Evolutionary conservation across 2,113 vertebrate genomes (phyloP).

Genomic region (Phalacrocorax aristotelis): DNA sequence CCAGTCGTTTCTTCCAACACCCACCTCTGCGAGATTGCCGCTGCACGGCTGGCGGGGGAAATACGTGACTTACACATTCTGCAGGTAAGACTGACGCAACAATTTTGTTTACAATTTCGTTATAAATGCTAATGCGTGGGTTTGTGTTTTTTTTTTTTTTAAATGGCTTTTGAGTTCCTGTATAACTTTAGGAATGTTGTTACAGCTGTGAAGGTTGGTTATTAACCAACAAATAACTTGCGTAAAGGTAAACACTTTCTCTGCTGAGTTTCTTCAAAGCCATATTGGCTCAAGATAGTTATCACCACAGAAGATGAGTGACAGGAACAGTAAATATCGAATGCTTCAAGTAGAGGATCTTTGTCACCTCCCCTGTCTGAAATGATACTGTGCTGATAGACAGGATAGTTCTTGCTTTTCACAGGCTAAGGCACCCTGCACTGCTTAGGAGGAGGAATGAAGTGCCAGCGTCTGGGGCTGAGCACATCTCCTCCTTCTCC

Average conservation of each 20-base stretch:
- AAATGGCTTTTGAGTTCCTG: not conserved
- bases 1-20: not conserved
- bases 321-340: not conserved
- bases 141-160: not conserved
- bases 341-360: not conserved
- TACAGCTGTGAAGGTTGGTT: not conserved
- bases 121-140: not conserved
- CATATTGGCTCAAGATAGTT: not conserved
- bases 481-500: not conserved
- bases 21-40: not conserved
- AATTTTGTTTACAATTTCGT: not conserved
- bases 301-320: not conserved
- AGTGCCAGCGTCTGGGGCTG: not conserved
- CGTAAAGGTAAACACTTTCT: not conserved
- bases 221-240: not conserved
- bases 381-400: not conserved
- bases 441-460: not conserved
- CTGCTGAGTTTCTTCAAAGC: not conserved
- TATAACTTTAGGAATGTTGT: not conserved
- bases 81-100: not conserved
- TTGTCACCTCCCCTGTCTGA: not conserved
- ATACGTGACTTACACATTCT: not conserved
- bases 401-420: not conserved
- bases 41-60: not conserved
- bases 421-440: not conserved